Conservation (phyloP, 2,797 vertebrate genomes). For the Pseudochromis fuscus region DNA sequence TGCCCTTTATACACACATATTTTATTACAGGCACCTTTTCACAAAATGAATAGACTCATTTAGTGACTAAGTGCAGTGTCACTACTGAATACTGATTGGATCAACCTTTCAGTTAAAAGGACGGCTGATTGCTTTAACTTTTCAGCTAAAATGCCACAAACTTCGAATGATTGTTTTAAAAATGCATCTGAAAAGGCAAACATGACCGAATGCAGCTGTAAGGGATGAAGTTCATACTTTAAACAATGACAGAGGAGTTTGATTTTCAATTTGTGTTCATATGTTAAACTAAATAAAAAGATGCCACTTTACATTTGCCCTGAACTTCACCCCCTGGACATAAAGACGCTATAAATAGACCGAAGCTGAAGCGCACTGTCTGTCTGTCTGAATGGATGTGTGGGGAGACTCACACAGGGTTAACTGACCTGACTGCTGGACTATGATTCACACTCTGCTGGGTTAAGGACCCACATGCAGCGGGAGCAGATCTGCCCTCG, state of each 20-base stretch:
- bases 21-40: constrained; percentile 2
- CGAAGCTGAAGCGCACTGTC: constrained; percentile 43
- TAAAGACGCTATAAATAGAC: constrained; percentile 53
- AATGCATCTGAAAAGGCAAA: not conserved
- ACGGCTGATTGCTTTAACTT: constrained; percentile 16
- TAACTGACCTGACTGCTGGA: constrained; percentile 71
- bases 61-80: constrained; percentile 16
- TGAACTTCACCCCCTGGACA: constrained; percentile 27
- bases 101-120: constrained; percentile 28
- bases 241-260: not conserved
- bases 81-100: constrained; percentile 37
- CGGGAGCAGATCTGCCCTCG: constrained; percentile 61
- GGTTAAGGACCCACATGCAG: constrained; percentile 64
- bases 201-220: not conserved
- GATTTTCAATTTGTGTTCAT: constrained; percentile 11
- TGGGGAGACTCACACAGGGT: constrained; percentile 55
- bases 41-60: constrained; percentile 20
- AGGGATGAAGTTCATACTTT: not conserved
- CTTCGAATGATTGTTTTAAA: constrained; percentile 18
- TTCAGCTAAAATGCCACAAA: constrained; percentile 10
- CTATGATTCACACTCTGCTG: constrained; percentile 72
- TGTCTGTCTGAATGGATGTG: constrained; percentile 59
- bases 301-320: constrained; percentile 30
- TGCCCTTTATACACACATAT: not conserved
- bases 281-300: constrained; percentile 22